Conservation (phyloP, 2,797 vertebrate species). For the Oreochromis grahami region DNA sequence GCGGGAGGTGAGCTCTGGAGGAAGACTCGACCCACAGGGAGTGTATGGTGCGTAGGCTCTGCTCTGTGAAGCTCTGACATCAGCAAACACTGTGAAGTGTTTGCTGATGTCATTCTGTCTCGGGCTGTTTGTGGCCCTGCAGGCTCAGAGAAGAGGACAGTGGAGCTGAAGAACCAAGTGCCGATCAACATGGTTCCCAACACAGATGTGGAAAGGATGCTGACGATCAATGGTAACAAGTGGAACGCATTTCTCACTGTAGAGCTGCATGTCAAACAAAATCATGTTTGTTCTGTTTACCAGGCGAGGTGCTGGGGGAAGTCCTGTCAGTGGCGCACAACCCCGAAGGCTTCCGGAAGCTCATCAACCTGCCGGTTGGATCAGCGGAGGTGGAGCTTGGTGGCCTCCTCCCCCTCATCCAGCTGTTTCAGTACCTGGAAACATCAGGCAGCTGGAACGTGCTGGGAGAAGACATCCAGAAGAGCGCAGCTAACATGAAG, state of each 20-base stretch:
- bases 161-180: conserved; percentile 75
- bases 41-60: conserved; percentile 78
- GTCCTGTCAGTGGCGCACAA: conserved; percentile 66
- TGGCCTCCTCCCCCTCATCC: conserved; percentile 73
- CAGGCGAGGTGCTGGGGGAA: conserved; percentile 86
- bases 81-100: not conserved
- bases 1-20: conserved; percentile 71
- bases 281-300: not conserved
- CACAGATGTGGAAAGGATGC: conserved; percentile 74
- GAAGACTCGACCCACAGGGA: conserved; percentile 85
- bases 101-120: not conserved
- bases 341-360: conserved; percentile 68
- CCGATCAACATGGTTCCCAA: conserved; percentile 85
- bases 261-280: not conserved
- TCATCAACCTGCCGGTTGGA: conserved; percentile 78
- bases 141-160: conserved; percentile 61
- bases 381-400: conserved; percentile 81
- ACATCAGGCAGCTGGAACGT: conserved; percentile 72
- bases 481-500: conserved; percentile 52
- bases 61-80: not conserved
- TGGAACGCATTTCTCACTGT: not conserved
- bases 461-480: conserved; percentile 57
- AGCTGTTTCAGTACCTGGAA: conserved; percentile 85
- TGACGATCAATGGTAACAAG: conserved; percentile 83
- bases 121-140: not conserved